Base-by-base conservation (phyloP, 2,888 invertebrate genomes). In the Aphidoletes aphidimyza region DNA sequence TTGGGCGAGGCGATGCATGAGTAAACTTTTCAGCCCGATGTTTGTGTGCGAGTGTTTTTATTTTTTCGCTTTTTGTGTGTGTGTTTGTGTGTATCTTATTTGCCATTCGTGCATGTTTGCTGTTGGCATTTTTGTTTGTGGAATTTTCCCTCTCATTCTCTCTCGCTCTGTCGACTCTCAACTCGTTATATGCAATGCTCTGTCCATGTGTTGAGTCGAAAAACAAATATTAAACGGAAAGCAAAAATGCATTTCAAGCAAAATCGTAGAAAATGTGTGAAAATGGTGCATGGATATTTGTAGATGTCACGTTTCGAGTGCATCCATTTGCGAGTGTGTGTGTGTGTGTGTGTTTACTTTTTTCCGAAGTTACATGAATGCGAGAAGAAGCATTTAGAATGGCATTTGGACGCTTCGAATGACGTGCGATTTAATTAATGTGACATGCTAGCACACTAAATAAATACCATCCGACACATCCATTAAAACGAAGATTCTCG, bases 391-490 rank as follows among this genome's bases (percentile, higher is more conserved):
- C n/a, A 0, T 69, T 69, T 34, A 0, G 30, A 69, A 30, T 30
- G 11, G 69, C 34, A 69, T 69, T 69, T 69, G 3, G 26, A 14
- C 1, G 69, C 11, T 11, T 30, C 34, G 34, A 69, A 69, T 69
- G 69, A 69, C 69, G 81, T 81, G 37, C 81, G 81, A 37, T 81
- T 81, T 37, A 81, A 81, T 81, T 81, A 81, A 81, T 37, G 81
- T 81, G 9, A 81, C 19, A 81, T 81, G 81, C 36, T 6, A 81
- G 81, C 81, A 81, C 81, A 81, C 22, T 37, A 11, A 81, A 22
- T n/a, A 81, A 81, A 81, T 37, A 81, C 81, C 81, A 81, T 37
- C 30, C 37, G 81, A 81, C 81, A 81, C 37, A 37, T 81, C 81
- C 81, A 81, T 81, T 81, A 81, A n/a, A 81, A 81, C 37, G 37